Evolutionary conservation across 30 jellyfish, hydroid and myxozoan genomes (phyloP), one percentile per base, ranked within the genome.

Genomic region (Catostylus mosaicus): DNA sequence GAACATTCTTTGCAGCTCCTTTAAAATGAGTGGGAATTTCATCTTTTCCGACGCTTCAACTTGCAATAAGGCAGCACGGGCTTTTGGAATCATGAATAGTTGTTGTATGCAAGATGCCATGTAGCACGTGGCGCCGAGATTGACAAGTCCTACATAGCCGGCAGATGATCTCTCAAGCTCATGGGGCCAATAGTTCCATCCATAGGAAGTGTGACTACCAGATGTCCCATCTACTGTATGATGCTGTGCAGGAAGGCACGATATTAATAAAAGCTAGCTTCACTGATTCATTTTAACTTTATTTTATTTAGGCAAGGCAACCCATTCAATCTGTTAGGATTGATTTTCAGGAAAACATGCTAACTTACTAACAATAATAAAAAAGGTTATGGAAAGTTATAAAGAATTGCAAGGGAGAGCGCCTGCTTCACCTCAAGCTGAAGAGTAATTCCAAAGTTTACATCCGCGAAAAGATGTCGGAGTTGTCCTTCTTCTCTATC

Each of bases 121-220:
- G 78, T 94, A 94, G 82, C 99, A 94, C 2, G 99, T 94, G 14
- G 99, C 99, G 40, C 99, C 96, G n/a, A 94, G 88, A 77, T 94
- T 94, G 26, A 94, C 93, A 29, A 94, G 94, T 1, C 99, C 99
- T 3, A 94, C 99, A 56, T 94, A 94, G 64, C 99, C 99, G 26
- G 94, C 97, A 74, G 94, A 57, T 20, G 99, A 94, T 75, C 99
- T 64, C 82, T 94, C 99, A 26, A 89, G 90, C 83, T 94, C 99
- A 77, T 88, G 97, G 14, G 99, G 99, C 99, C 99, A 94, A 66
- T 94, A 94, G 78, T 94, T 94, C 99, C 99, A 94, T 0, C 99
- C 99, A 64, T 94, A 94, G 0, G 96, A 65, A 35, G 96, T 61
- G 64, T 94, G 99, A 36, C 82, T 45, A 34, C 90, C 90, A 69